phyloP scores from a whole-genome alignment of 1,140 invertebrate genomes.

The Eciton burchellii region DNA sequence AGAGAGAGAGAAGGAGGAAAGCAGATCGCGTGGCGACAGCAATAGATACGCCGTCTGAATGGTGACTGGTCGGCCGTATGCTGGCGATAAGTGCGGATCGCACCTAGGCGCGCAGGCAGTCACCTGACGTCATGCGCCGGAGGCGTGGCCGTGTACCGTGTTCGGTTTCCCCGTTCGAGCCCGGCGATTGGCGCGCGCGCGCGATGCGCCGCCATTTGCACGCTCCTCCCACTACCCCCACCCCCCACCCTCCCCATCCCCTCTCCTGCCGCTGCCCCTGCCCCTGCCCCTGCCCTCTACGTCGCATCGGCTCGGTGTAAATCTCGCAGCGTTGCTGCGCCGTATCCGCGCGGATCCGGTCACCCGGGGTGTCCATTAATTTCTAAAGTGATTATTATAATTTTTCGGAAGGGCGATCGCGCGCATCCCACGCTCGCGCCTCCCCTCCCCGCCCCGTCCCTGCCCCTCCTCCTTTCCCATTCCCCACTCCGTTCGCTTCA shows the following conservation, averaged over 20 bases:
- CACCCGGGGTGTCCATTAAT: slow-evolving; percentile 79
- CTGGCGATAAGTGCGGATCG: slow-evolving; percentile 46
- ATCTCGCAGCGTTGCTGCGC: too few relatives aligned
- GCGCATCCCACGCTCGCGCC: slow-evolving; percentile 40
- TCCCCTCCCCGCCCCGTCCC: neutral
- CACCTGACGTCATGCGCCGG: slow-evolving; percentile 74
- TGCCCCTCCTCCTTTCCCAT: neutral
- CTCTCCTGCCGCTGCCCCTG: too few relatives aligned
- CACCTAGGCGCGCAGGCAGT: slow-evolving; percentile 57
- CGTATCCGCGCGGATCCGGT: slow-evolving; percentile 35
- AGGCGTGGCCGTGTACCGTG: slow-evolving; percentile 71
- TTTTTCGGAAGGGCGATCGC: slow-evolving; percentile 69
- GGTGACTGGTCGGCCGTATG: slow-evolving; percentile 77
- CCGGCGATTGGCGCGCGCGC: slow-evolving; percentile 72
- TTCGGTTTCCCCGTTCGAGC: slow-evolving; percentile 67
- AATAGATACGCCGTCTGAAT: slow-evolving; percentile 79
- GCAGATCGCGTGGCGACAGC: slow-evolving; percentile 62
- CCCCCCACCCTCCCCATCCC: too few relatives aligned
- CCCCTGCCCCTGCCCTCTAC: too few relatives aligned
- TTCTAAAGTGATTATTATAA: slow-evolving; percentile 83
- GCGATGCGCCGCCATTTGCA: slow-evolving; percentile 77
- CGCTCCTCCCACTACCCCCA: slow-evolving; percentile 59
- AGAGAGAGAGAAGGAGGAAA: slow-evolving; percentile 51
- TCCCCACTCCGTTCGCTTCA: neutral
- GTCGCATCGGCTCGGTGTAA: neutral